Conservation (phyloP, 2,888 invertebrate genomes). For the Rotaria magnacalcarata region DNA sequence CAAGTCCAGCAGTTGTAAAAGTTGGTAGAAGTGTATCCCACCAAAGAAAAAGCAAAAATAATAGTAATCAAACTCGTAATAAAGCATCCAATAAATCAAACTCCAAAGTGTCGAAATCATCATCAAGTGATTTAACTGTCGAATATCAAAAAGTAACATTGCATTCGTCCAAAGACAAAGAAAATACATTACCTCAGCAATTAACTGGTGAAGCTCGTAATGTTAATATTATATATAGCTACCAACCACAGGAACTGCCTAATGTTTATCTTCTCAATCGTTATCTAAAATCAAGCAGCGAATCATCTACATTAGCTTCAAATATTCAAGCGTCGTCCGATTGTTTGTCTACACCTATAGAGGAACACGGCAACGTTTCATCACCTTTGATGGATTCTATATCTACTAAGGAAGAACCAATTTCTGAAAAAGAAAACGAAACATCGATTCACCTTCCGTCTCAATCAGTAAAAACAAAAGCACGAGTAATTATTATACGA, state of each 20-base stretch:
- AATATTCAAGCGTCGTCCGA: neutral
- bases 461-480: neutral
- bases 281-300: neutral
- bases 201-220: neutral
- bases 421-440: neutral
- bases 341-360: neutral
- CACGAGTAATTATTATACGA: neutral
- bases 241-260: neutral
- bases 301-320: neutral
- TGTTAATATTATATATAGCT: neutral
- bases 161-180: neutral
- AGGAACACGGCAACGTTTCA: neutral
- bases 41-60: neutral
- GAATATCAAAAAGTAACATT: neutral
- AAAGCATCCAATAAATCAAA: neutral
- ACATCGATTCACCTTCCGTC: neutral
- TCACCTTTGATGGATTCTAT: neutral
- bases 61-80: neutral
- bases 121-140: neutral
- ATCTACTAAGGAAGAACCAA: neutral
- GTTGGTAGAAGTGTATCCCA: neutral
- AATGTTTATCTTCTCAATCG: neutral
- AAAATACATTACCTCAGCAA: neutral
- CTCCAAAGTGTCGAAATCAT: rapidly evolving
- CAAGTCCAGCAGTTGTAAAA: neutral